These are phyloP conservation scores for Loxodonta africana DNA, from an alignment of 2,113 vertebrate genomes.

Conservation along the genomic window DNA sequence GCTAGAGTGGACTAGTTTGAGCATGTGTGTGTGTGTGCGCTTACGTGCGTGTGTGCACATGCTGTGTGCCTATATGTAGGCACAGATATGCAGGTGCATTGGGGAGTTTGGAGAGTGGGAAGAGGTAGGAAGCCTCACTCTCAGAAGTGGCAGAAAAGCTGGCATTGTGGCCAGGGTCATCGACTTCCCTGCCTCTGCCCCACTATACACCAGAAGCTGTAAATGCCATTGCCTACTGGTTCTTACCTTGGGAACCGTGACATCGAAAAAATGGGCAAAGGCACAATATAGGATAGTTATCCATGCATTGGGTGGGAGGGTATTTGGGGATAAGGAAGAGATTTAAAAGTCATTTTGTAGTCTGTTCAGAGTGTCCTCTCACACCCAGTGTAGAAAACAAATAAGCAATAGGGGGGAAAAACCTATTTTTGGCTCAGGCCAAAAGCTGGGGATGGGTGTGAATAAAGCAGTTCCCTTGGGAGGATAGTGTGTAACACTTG, in stretches of 20 bases:
- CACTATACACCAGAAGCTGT: background rate
- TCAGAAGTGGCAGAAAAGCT: background rate
- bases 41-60: background rate
- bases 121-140: background rate
- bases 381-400: background rate
- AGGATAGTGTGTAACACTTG: background rate
- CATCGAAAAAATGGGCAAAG: background rate
- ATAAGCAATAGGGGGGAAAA: background rate
- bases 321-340: background rate
- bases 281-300: background rate
- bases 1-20: background rate
- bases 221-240: constrained; percentile 3
- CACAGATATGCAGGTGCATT: background rate
- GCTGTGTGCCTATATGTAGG: background rate
- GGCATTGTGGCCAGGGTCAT: background rate
- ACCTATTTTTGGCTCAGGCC: background rate
- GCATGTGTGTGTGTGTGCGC: background rate
- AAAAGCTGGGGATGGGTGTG: background rate
- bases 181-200: background rate
- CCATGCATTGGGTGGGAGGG: background rate
- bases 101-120: background rate
- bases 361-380: constrained; percentile 7
- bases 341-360: background rate
- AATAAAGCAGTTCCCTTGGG: background rate
- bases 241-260: background rate